phyloP scores from a whole-genome alignment of 2,797 vertebrate genomes.

The Vespertilio murinus region DNA sequence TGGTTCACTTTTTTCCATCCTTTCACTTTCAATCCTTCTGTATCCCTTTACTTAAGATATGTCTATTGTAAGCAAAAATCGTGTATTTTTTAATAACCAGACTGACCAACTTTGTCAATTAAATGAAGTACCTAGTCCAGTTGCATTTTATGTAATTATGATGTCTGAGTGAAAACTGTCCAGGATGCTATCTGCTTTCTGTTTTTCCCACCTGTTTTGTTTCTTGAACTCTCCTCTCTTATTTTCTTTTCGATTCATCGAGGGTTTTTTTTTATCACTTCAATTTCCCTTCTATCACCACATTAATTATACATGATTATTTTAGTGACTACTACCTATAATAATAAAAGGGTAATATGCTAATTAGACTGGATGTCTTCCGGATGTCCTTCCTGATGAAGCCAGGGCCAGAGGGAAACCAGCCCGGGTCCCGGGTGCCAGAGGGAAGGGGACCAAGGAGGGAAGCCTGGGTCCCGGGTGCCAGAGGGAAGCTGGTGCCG shows the following conservation, averaged over 20 bases:
- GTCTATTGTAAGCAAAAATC: neutral
- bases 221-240: neutral
- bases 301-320: neutral
- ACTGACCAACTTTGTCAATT: neutral
- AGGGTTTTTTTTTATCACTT: neutral
- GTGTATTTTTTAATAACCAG: neutral
- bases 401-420: too few relatives aligned
- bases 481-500: too few relatives aligned
- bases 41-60: neutral
- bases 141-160: neutral
- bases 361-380: too few relatives aligned
- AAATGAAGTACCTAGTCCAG: neutral
- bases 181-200: neutral
- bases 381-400: too few relatives aligned
- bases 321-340: neutral
- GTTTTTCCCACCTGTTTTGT: neutral
- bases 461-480: too few relatives aligned
- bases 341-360: too few relatives aligned
- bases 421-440: too few relatives aligned
- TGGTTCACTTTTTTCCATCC: neutral
- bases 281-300: neutral
- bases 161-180: neutral
- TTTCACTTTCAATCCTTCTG: neutral
- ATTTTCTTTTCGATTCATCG: neutral
- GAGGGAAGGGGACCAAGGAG: too few relatives aligned